Evolutionary conservation across 2,113 vertebrate genomes (phyloP), one percentile per base, ranked within the genome.

Genomic region (Dipodomys ordii): DNA sequence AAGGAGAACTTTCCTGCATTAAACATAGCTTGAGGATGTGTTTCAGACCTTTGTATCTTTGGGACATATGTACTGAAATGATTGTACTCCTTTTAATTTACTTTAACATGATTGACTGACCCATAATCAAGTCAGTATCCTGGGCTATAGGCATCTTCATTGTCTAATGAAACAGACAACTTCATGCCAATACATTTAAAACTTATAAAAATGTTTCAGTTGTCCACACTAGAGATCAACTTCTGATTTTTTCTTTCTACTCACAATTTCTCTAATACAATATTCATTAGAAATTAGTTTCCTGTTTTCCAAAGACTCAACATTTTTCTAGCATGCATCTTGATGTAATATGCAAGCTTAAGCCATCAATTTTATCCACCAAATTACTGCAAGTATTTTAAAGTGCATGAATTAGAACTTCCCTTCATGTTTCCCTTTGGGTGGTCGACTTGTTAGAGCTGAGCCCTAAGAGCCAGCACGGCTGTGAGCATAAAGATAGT

Each of bases 401-500:
- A 69, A 86, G 64, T 71, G 13, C 64, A 16, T 60, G 84, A 74
- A 32, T 84, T 84, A 89, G 9, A 81, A 89, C 27, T 72, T 32
- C 65, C 35, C 22, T 57, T 68, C 69, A 18, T 90, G 20, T 77
- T 80, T 95, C 15, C 28, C 35, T 74, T 39, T 79, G 30, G 73
- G 62, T 64, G 28, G 44, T 89, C 19, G 12, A 25, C 28, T 65
- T 64, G 68, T 84, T 62, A 64, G 35, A 89, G 49, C n/a, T 46
- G 72, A 77, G 39, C 25, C 28, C 22, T 74, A 76, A 87, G 9
- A 84, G 32, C 57, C 13, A 94, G 46, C 19, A 22, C 6, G 1
- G 13, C 32, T 94, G 32, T 92, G 83, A 88, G 93, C 87, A 94
- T 91, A 95, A 86, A 83, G 35, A 86, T 3, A 83, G 28, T 22